Percentiles rank a stretch among this genome's conserved stretches.
phyloP scores from a whole-genome alignment of 2,888 invertebrate genomes.

The Auanema freiburgensis region DNA sequence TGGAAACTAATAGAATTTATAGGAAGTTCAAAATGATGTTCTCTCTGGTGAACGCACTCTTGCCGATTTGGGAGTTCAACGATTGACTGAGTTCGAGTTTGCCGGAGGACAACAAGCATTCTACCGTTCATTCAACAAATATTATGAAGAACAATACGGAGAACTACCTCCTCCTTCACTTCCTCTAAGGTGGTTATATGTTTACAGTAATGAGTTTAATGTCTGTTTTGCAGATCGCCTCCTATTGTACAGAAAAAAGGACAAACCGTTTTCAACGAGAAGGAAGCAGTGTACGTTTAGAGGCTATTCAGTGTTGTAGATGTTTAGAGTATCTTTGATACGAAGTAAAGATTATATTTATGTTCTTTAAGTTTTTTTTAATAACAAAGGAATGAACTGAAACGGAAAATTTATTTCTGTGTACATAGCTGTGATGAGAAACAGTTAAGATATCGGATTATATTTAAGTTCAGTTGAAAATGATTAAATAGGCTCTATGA shows the following conservation, averaged over 20 bases:
- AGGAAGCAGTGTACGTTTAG: too few relatives aligned
- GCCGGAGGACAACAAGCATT: slow-evolving; percentile 54
- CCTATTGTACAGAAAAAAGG: slow-evolving; percentile 22
- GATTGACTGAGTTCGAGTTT: slow-evolving; percentile 64
- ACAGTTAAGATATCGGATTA: too few relatives aligned
- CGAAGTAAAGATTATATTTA: too few relatives aligned
- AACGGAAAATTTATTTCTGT: too few relatives aligned
- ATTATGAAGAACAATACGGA: slow-evolving; percentile 56
- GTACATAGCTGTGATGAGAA: too few relatives aligned
- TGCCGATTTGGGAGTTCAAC: slow-evolving; percentile 67
- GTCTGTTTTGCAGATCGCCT: slow-evolving; percentile 23
- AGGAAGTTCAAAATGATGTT: slow-evolving; percentile 66
- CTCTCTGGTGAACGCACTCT: slow-evolving; percentile 64
- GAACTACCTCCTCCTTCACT: slow-evolving; percentile 54
- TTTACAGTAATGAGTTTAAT: not conserved
- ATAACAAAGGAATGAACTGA: too few relatives aligned
- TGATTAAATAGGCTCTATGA: too few relatives aligned
- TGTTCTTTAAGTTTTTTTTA: too few relatives aligned
- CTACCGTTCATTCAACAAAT: slow-evolving; percentile 51
- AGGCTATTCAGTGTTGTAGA: too few relatives aligned
- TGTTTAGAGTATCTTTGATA: too few relatives aligned
- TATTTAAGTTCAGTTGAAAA: too few relatives aligned
- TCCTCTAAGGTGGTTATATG: slow-evolving; percentile 41
- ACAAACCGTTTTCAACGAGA: slow-evolving; percentile 9
- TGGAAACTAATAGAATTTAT: slow-evolving; percentile 16